Conservation (phyloP, 2,113 vertebrate species). For the Gorsachius goisagi region DNA sequence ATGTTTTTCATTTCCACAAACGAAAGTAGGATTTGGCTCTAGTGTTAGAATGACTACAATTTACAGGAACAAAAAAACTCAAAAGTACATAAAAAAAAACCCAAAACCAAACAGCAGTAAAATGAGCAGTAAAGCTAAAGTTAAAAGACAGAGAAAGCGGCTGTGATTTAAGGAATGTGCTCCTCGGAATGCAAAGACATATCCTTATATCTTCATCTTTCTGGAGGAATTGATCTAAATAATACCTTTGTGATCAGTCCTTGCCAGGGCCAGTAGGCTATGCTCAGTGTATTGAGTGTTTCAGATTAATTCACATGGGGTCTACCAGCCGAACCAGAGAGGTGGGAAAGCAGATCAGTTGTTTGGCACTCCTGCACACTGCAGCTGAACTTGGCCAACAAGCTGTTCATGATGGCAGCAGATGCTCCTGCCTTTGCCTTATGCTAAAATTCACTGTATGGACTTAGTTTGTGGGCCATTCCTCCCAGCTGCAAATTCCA, state of each 20-base stretch:
- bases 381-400: background rate
- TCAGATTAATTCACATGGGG: constrained; percentile 3
- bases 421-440: background rate
- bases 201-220: background rate
- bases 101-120: background rate
- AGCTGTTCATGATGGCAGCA: constrained; percentile 9
- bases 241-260: background rate
- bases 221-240: background rate
- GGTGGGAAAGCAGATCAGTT: background rate
- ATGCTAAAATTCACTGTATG: background rate
- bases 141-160: background rate
- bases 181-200: background rate
- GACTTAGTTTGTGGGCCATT: background rate
- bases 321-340: background rate
- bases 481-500: constrained; percentile 20
- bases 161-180: background rate
- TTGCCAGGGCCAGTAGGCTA: background rate
- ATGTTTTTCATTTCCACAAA: background rate
- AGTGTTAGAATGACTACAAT: background rate
- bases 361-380: background rate
- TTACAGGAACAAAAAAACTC: background rate
- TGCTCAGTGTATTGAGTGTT: background rate
- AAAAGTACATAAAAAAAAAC: background rate
- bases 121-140: background rate
- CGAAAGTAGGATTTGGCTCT: background rate